phyloP scores from a whole-genome alignment of 2,888 invertebrate species.

The Prostheceraeus crozeri region DNA sequence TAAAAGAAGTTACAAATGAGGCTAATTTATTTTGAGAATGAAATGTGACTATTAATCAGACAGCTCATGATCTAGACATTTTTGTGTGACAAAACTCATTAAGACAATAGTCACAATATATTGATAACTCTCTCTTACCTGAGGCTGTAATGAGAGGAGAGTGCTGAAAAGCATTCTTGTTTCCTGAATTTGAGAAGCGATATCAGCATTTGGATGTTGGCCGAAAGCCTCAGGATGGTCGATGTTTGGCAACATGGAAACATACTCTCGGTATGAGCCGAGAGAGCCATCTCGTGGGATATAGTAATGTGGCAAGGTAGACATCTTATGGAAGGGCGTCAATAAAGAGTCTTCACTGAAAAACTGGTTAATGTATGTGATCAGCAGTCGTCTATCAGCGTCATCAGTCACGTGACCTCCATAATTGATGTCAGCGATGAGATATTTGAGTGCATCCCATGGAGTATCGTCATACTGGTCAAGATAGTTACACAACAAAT shows the following conservation, averaged over 20 bases:
- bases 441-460: slow-evolving; percentile 78
- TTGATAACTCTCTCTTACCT: no score
- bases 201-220: slow-evolving; percentile 81
- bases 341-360: slow-evolving; percentile 68
- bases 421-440: slow-evolving; percentile 79
- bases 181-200: slow-evolving; percentile 74
- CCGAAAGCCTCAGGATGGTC: slow-evolving; percentile 81
- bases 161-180: slow-evolving; percentile 70
- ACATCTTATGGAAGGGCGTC: slow-evolving; percentile 65
- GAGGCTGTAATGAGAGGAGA: slow-evolving; percentile 69
- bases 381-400: slow-evolving; percentile 68
- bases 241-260: slow-evolving; percentile 68
- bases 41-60: no score
- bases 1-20: no score
- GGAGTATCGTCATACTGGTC: slow-evolving; percentile 80
- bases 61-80: no score
- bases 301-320: slow-evolving; percentile 69
- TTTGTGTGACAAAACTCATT: no score
- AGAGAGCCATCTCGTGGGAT: slow-evolving; percentile 74
- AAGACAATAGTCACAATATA: no score
- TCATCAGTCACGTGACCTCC: slow-evolving; percentile 75
- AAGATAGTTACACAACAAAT: slow-evolving; percentile 71
- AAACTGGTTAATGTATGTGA: slow-evolving; percentile 74
- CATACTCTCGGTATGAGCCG: slow-evolving; percentile 72
- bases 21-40: no score